A percentile compares a stretch with the other conserved stretches of the same genome.
phyloP scores from a whole-genome alignment of 2,113 vertebrate species.

The Gorsachius goisagi region DNA sequence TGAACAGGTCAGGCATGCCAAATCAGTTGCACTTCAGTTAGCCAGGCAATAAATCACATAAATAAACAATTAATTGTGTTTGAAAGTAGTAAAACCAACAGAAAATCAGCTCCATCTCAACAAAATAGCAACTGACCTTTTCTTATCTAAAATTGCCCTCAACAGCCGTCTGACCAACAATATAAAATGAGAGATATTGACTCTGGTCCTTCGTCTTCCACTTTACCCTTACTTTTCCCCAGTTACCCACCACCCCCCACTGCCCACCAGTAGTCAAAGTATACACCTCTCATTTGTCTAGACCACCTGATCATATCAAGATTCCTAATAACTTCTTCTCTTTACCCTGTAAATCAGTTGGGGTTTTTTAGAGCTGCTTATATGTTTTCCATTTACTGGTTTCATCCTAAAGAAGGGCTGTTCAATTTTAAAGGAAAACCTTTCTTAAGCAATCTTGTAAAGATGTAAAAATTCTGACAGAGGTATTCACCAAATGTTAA shows the following conservation, averaged over 20 bases:
- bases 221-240: not conserved
- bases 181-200: not conserved
- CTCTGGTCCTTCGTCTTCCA: not conserved
- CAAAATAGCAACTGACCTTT: constrained; percentile 27
- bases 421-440: not conserved
- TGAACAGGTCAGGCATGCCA: not conserved
- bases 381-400: not conserved
- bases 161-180: not conserved
- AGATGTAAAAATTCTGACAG: not conserved
- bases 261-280: not conserved
- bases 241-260: not conserved
- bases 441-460: not conserved
- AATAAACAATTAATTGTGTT: constrained; percentile 28
- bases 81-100: constrained; percentile 2
- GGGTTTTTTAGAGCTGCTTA: not conserved
- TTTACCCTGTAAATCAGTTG: not conserved
- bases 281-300: not conserved
- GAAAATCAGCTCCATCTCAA: constrained; percentile 27
- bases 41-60: constrained; percentile 11
- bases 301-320: not conserved
- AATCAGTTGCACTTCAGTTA: not conserved
- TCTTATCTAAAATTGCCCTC: not conserved
- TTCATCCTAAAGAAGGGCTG: not conserved
- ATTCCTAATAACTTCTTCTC: not conserved
- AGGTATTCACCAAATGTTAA: not conserved